Conservation (phyloP, 1,140 invertebrate species). For the Scaptodrosophila lebanonensis region DNA sequence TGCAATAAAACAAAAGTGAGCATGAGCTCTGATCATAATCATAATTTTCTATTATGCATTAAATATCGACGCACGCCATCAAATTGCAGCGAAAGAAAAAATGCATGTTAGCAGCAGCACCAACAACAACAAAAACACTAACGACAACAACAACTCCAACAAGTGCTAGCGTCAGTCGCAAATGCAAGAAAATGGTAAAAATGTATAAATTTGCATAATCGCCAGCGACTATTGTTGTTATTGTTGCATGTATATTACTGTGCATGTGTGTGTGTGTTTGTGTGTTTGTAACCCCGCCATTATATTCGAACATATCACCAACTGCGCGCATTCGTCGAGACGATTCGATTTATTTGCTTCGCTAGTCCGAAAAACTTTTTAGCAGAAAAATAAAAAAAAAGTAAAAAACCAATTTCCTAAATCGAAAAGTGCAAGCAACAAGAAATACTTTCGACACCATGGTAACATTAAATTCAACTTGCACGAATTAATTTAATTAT, state of each 20-base stretch:
- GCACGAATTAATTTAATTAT: slow-evolving; percentile 68
- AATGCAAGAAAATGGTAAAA: too few relatives aligned
- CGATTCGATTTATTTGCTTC: slow-evolving; percentile 70
- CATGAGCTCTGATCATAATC: slow-evolving; percentile 32
- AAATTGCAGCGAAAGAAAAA: slow-evolving; percentile 24
- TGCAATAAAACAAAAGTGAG: slow-evolving; percentile 48
- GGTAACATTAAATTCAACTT: slow-evolving; percentile 40
- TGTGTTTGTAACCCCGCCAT: slow-evolving; percentile 33
- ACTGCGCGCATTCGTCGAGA: slow-evolving; percentile 46
- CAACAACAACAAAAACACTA: not conserved
- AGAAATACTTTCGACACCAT: slow-evolving; percentile 70
- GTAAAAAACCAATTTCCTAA: slow-evolving; percentile 72
- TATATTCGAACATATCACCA: slow-evolving; percentile 67
- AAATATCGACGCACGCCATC: slow-evolving; percentile 43
- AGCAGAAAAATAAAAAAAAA: too few relatives aligned
- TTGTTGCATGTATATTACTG: slow-evolving; percentile 3
- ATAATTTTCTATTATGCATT: slow-evolving; percentile 62
- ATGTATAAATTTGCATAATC: slow-evolving; percentile 64
- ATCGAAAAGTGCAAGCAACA: slow-evolving; percentile 48
- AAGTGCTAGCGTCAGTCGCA: too few relatives aligned
- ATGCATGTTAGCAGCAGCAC: not conserved
- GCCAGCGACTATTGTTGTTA: slow-evolving; percentile 12
- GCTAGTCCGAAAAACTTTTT: slow-evolving; percentile 49
- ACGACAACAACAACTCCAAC: not conserved
- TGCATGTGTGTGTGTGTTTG: slow-evolving; percentile 30